Percentiles rank a stretch among this genome's conserved stretches.
Conservation (phyloP, 2,888 invertebrate species). For the Melanchra persicariae region DNA sequence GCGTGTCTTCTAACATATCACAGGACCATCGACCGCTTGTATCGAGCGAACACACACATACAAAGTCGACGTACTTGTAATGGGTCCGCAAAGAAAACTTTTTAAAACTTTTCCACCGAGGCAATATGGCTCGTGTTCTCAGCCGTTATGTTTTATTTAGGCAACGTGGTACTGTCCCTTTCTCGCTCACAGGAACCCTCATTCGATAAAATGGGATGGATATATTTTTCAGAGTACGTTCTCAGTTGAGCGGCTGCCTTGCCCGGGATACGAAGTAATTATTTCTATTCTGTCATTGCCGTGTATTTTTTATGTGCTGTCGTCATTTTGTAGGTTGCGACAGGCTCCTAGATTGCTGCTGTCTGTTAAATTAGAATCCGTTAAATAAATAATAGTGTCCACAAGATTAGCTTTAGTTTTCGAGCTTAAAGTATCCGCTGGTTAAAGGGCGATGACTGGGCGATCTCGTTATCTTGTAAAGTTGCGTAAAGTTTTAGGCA, state of each 20-base stretch:
- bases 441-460: constrained; percentile 42
- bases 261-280: constrained; percentile 91
- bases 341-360: constrained; percentile 65
- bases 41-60: constrained; percentile 85
- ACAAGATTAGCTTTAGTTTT: constrained; percentile 42
- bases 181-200: constrained; percentile 72
- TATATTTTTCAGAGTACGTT: constrained; percentile 74
- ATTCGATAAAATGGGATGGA: constrained; percentile 75
- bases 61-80: constrained; percentile 87
- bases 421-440: constrained; percentile 9
- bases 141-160: constrained; percentile 90
- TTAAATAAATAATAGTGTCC: constrained; percentile 58
- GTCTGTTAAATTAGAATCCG: constrained; percentile 61
- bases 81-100: constrained; percentile 91
- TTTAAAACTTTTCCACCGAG: constrained; percentile 91
- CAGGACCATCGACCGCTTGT: constrained; percentile 85
- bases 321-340: constrained; percentile 78
- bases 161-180: constrained; percentile 83
- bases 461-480: constrained; percentile 32
- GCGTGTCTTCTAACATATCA: constrained; percentile 68
- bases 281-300: constrained; percentile 91
- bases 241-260: constrained; percentile 81
- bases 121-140: constrained; percentile 91
- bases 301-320: constrained; percentile 88
- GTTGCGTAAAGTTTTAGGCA: constrained; percentile 41